phyloP scores from a whole-genome alignment of 2,888 invertebrate genomes.

The Eupelmus urozonus region DNA sequence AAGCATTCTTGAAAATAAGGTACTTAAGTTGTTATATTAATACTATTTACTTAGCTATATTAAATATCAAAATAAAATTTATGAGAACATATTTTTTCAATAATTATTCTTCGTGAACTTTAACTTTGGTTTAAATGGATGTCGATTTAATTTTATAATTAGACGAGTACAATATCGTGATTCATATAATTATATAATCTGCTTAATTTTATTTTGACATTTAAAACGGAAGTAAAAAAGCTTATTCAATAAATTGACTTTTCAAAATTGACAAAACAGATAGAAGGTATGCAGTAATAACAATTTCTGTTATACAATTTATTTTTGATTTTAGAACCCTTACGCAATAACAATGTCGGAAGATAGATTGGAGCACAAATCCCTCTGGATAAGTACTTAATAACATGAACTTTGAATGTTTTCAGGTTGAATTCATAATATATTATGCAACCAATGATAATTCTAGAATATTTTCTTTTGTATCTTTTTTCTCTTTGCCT shows the following conservation, averaged over 20 bases:
- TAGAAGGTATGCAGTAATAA: background rate
- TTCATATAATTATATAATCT: background rate
- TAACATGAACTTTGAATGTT: conserved; percentile 61
- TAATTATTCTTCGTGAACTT: background rate
- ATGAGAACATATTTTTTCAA: background rate
- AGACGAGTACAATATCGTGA: no score
- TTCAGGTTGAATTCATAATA: conserved; percentile 42
- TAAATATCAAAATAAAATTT: background rate
- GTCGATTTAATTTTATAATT: no score
- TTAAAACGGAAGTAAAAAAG: background rate
- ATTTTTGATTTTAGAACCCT: conserved; percentile 67
- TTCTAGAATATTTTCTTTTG: conserved; percentile 60
- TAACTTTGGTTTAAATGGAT: no score
- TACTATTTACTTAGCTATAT: background rate
- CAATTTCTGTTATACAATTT: conserved; percentile 60
- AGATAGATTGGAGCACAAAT: conserved; percentile 64
- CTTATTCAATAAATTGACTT: background rate
- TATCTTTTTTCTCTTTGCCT: conserved; percentile 58
- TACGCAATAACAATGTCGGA: conserved; percentile 66
- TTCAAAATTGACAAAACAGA: background rate
- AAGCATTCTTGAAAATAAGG: background rate
- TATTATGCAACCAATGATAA: conserved; percentile 48
- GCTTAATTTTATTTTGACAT: conserved; percentile 2
- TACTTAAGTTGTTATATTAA: background rate
- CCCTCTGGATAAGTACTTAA: conserved; percentile 65